Evolutionary conservation across 1,140 invertebrate genomes (phyloP).

Genomic region (Steinernema khuongi): DNA sequence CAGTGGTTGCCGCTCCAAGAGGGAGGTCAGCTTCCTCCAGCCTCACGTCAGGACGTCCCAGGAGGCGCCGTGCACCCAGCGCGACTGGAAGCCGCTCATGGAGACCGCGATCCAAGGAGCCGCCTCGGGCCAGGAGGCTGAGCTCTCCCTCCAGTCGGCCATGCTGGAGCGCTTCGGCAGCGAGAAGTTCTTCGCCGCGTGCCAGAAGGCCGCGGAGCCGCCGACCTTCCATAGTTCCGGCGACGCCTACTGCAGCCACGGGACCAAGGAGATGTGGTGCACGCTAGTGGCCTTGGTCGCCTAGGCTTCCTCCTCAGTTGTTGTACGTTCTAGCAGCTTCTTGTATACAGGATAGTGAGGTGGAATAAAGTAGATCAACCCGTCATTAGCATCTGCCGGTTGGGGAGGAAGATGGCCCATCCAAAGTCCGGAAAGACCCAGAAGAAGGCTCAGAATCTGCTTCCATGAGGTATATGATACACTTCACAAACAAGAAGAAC

Average conservation of each 20-base stretch:
- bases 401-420: too few relatives aligned
- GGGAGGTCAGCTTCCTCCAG: not conserved
- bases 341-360: too few relatives aligned
- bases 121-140: too few relatives aligned
- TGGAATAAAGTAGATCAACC: too few relatives aligned
- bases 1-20: not conserved
- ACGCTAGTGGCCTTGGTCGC: not conserved
- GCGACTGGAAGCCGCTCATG: not conserved
- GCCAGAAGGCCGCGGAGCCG: not conserved
- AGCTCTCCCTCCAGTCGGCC: too few relatives aligned
- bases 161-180: not conserved
- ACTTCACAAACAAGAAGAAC: too few relatives aligned
- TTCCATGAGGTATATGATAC: too few relatives aligned
- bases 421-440: too few relatives aligned
- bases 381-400: too few relatives aligned
- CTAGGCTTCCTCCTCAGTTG: too few relatives aligned
- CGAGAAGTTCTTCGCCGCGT: constrained; percentile 2
- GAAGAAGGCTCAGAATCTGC: too few relatives aligned
- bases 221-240: not conserved
- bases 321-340: too few relatives aligned
- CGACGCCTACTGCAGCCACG: not conserved
- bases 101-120: not conserved
- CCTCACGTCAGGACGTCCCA: not conserved
- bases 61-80: not conserved
- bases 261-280: not conserved